Percentiles rank a stretch among this genome's conserved stretches.
These are phyloP conservation scores for Hycleus phaleratus DNA, from an alignment of 1,140 invertebrate species.

Conservation along the genomic window DNA sequence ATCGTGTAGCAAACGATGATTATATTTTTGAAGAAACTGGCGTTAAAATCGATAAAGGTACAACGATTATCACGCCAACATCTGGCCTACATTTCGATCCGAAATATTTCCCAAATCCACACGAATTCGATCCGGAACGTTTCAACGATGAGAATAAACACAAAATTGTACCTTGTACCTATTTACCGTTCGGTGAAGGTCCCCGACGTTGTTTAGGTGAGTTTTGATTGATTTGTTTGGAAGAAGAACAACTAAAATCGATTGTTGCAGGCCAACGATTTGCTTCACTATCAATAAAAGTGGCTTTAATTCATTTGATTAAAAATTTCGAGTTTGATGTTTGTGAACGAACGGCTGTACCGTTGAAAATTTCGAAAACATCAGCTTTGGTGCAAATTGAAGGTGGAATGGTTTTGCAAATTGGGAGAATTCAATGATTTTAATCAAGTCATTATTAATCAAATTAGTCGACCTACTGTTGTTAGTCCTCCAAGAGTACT, in stretches of 20 bases:
- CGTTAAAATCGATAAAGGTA: constrained; percentile 44
- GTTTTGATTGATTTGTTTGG: too few species aligned
- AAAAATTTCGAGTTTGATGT: constrained; percentile 6
- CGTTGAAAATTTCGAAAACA: constrained; percentile 30
- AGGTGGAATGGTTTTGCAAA: constrained; percentile 30
- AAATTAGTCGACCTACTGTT: too few species aligned
- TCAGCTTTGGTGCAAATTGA: constrained; percentile 34
- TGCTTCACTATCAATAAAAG: background rate
- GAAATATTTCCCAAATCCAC: too few species aligned
- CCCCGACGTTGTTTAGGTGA: too few species aligned
- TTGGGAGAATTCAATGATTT: background rate
- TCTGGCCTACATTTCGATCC: constrained; percentile 23
- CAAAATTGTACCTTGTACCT: constrained; percentile 40
- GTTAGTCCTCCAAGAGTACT: too few species aligned
- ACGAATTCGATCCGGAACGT: constrained; percentile 19
- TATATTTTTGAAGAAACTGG: constrained; percentile 44
- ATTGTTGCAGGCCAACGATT: constrained; percentile 1
- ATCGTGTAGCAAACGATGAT: constrained; percentile 24
- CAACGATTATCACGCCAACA: constrained; percentile 43
- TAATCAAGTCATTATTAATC: too few species aligned
- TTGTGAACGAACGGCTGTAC: background rate
- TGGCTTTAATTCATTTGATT: background rate
- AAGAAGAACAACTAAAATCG: background rate
- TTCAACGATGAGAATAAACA: constrained; percentile 40
- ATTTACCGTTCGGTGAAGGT: too few species aligned